Evolutionary conservation across 2,888 invertebrate genomes (phyloP).

Genomic region (Panorpa germanica): DNA sequence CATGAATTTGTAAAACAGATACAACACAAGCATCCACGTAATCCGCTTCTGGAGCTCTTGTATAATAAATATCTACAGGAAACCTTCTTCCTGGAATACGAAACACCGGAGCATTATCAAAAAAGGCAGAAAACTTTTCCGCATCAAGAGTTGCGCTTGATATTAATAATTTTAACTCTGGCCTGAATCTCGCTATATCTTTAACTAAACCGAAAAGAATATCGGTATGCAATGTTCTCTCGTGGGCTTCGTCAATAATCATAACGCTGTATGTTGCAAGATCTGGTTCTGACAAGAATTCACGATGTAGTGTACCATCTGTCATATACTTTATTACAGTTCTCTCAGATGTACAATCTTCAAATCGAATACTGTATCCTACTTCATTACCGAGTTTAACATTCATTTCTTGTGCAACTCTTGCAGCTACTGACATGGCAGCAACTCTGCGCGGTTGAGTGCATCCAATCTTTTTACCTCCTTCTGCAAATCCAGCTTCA

Average conservation of each 20-base stretch:
- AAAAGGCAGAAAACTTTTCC: constrained; percentile 93
- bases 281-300: constrained; percentile 95
- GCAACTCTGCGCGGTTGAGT: constrained; percentile 96
- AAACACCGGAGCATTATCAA: constrained; percentile 96
- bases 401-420: constrained; percentile 95
- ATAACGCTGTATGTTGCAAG: constrained; percentile 90
- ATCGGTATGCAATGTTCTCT: constrained; percentile 94
- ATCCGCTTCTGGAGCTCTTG: constrained; percentile 97
- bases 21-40: constrained; percentile 98
- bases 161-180: constrained; percentile 88
- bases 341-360: constrained; percentile 95
- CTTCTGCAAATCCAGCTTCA: constrained; percentile 75
- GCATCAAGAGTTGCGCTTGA: constrained; percentile 97
- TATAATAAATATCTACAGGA: constrained; percentile 94
- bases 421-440: constrained; percentile 98
- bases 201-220: constrained; percentile 94
- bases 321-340: constrained; percentile 99
- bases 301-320: constrained; percentile 92
- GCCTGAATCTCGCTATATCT: constrained; percentile 83
- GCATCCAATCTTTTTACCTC: constrained; percentile 83
- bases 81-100: constrained; percentile 93
- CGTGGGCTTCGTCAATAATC: constrained; percentile 99
- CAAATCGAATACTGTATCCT: constrained; percentile 86
- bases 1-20: constrained; percentile 93
- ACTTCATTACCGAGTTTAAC: constrained; percentile 90